These are phyloP conservation scores for Amorpha juglandis DNA, from an alignment of 2,888 invertebrate species.

Conservation along the genomic window DNA sequence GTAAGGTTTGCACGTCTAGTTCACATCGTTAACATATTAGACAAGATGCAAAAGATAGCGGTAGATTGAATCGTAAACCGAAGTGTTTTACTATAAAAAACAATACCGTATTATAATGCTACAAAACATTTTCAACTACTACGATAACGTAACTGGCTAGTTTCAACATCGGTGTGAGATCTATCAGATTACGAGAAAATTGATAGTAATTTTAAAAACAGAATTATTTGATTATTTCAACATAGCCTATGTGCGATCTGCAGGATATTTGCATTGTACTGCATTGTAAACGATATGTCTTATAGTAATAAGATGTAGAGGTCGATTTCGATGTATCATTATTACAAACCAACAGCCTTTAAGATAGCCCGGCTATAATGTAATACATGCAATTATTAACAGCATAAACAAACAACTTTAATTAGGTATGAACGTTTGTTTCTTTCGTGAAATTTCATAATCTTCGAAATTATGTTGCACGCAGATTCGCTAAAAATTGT, in stretches of 20 bases:
- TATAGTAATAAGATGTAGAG: too few relatives aligned
- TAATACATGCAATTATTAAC: too few relatives aligned
- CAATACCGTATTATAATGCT: constrained; percentile 10
- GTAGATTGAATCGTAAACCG: constrained; percentile 23
- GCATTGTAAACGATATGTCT: too few relatives aligned
- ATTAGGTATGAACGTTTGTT: too few relatives aligned
- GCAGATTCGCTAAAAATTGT: too few relatives aligned
- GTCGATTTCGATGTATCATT: too few relatives aligned
- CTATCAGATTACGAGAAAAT: background rate
- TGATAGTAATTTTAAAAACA: background rate
- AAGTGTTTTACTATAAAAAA: constrained; percentile 24
- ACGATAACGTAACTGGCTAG: background rate
- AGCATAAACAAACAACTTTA: too few relatives aligned
- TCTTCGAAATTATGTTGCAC: too few relatives aligned
- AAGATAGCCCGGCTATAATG: too few relatives aligned
- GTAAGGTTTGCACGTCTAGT: constrained; percentile 58
- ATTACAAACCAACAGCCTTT: too few relatives aligned
- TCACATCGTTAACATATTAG: constrained; percentile 78
- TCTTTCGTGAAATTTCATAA: too few relatives aligned
- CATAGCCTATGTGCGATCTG: background rate
- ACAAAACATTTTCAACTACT: background rate
- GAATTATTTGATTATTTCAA: background rate
- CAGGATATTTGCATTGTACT: too few relatives aligned
- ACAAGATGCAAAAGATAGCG: constrained; percentile 42
- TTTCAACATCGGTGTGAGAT: background rate